Percentiles rank a stretch among this genome's conserved stretches.
Conservation (phyloP, 2,113 vertebrate genomes). For the Campylorhamphus procurvoides region DNA sequence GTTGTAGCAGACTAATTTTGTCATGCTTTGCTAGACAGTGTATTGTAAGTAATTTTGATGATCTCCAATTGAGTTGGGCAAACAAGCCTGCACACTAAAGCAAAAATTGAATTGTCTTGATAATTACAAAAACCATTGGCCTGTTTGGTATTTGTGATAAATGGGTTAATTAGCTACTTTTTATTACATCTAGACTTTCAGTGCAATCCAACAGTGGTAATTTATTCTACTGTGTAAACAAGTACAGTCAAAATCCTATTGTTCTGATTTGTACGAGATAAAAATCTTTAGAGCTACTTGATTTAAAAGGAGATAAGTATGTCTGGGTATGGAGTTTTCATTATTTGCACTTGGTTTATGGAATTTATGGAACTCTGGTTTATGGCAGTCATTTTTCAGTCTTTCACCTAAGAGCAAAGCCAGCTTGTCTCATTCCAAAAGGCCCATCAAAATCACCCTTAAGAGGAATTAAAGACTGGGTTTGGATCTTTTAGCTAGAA, state of each 20-base stretch:
- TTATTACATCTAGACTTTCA: conserved; percentile 54
- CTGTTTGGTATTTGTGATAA: conserved; percentile 74
- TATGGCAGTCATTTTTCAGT: not conserved
- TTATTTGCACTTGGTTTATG: not conserved
- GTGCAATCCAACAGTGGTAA: conserved; percentile 17
- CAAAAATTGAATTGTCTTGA: conserved; percentile 74
- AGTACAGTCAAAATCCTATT: conserved; percentile 17
- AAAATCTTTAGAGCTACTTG: conserved; percentile 2
- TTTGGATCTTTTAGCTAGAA: not conserved
- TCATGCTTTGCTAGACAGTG: conserved; percentile 72
- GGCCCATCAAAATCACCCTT: not conserved
- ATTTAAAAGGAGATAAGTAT: not conserved
- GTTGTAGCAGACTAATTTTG: conserved; percentile 70
- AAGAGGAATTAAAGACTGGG: not conserved
- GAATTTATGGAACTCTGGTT: not conserved
- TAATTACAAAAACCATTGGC: conserved; percentile 75
- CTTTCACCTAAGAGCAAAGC: not conserved
- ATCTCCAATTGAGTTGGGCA: conserved; percentile 68
- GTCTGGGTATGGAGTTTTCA: not conserved
- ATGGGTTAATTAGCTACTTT: conserved; percentile 68
- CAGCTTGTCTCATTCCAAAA: not conserved
- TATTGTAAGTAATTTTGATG: conserved; percentile 78
- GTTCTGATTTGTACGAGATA: conserved; percentile 23
- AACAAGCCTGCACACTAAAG: conserved; percentile 64
- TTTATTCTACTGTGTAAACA: conserved; percentile 61